phyloP scores from a whole-genome alignment of 2,797 vertebrate species.

The Antennarius maculatus region DNA sequence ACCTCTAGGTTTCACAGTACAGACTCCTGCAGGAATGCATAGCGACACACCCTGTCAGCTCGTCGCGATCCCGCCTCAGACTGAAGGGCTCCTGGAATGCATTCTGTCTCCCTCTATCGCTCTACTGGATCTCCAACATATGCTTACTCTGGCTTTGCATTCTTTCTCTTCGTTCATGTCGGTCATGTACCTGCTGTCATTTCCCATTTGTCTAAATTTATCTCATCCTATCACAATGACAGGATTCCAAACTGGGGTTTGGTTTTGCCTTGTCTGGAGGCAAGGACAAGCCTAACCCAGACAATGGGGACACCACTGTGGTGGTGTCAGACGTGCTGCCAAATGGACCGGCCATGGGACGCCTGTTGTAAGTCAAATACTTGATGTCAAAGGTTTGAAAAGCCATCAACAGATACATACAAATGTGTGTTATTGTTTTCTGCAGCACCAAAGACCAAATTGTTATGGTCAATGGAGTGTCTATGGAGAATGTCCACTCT shows the following conservation, averaged over 20 bases:
- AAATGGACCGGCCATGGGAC: slow-evolving; percentile 88
- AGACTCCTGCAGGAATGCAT: slow-evolving; percentile 62
- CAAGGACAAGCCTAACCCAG: slow-evolving; percentile 81
- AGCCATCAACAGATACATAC: slow-evolving; percentile 8
- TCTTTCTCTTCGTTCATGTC: slow-evolving; percentile 15
- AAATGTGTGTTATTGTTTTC: slow-evolving; percentile 17
- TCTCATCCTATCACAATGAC: background rate
- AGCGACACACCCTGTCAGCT: slow-evolving; percentile 69
- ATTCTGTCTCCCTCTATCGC: slow-evolving; percentile 43
- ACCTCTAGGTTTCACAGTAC: slow-evolving; percentile 46
- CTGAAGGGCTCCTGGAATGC: slow-evolving; percentile 61
- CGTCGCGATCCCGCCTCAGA: slow-evolving; percentile 42
- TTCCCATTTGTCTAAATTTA: background rate
- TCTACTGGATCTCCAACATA: slow-evolving; percentile 28
- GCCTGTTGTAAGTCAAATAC: slow-evolving; percentile 88
- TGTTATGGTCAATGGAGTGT: slow-evolving; percentile 94
- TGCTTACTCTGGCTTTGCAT: slow-evolving; percentile 18
- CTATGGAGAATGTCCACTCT: slow-evolving; percentile 89
- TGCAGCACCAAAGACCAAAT: slow-evolving; percentile 90
- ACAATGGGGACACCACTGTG: slow-evolving; percentile 81
- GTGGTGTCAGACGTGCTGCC: slow-evolving; percentile 91
- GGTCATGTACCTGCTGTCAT: background rate
- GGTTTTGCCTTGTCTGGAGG: slow-evolving; percentile 94
- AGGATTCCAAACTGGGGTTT: slow-evolving; percentile 94
- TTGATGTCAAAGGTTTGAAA: background rate